A percentile compares a stretch with the other conserved stretches of the same genome.
Evolutionary conservation across 2,797 vertebrate genomes (phyloP).

Genomic region (Coregonus ussuriensis): DNA sequence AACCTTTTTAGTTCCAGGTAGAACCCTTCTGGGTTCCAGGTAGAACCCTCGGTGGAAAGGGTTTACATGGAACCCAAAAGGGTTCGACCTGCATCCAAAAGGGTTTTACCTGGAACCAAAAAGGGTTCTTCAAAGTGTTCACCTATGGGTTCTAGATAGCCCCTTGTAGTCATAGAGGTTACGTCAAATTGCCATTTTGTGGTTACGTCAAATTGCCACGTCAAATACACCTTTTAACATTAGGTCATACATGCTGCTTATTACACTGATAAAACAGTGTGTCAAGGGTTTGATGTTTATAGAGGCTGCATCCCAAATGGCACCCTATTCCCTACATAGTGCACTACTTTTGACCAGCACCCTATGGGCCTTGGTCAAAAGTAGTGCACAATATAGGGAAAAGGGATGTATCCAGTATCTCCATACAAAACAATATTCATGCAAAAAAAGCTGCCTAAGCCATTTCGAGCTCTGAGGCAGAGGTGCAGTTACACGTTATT

Average conservation of each 20-base stretch:
- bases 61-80: too few species aligned
- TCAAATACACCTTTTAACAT: background rate
- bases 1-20: too few species aligned
- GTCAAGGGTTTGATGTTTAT: background rate
- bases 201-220: background rate
- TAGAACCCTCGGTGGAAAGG: too few species aligned
- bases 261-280: background rate
- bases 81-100: too few species aligned
- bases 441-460: conserved; percentile 8
- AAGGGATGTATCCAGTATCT: background rate
- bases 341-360: background rate
- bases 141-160: too few species aligned
- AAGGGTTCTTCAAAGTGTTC: too few species aligned
- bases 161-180: background rate
- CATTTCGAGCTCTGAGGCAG: background rate
- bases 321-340: background rate
- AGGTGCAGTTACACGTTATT: conserved; percentile 58
- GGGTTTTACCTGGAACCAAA: too few species aligned
- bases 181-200: background rate
- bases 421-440: conserved; percentile 15
- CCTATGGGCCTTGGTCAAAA: background rate
- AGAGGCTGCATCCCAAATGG: background rate
- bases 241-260: background rate
- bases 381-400: background rate
- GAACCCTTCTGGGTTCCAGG: too few species aligned